Evolutionary conservation across 2,888 invertebrate species (phyloP).

Genomic region (Notodonta ziczac): DNA sequence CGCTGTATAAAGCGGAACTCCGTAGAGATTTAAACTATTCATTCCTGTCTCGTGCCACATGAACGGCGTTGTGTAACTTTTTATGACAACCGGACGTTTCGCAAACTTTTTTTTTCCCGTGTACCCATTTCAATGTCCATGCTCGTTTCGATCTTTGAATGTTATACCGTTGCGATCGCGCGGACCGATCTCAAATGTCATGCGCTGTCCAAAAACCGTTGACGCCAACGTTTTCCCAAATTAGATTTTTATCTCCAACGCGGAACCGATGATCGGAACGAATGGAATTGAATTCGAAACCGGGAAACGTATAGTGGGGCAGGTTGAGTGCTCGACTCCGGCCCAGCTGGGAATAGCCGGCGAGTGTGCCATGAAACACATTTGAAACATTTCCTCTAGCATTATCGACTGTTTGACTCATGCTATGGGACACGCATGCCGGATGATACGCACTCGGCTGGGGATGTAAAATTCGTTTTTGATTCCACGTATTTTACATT

Average conservation of each 20-base stretch:
- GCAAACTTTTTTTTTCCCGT: conserved; percentile 28
- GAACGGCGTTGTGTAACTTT: conserved; percentile 32
- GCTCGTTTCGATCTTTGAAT: conserved; percentile 36
- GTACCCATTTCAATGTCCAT: conserved; percentile 47
- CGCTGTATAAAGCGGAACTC: conserved; percentile 20
- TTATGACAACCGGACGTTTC: conserved; percentile 39
- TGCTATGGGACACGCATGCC: conserved; percentile 19
- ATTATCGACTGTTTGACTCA: conserved; percentile 56
- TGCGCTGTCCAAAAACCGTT: conserved; percentile 59
- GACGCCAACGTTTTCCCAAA: conserved; percentile 56
- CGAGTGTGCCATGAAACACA: conserved; percentile 53
- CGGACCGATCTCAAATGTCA: conserved; percentile 48
- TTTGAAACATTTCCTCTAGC: conserved; percentile 58
- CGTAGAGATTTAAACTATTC: conserved; percentile 35
- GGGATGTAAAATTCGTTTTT: conserved; percentile 23
- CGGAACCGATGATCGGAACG: conserved; percentile 62
- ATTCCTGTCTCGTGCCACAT: conserved; percentile 31
- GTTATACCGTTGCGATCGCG: conserved; percentile 34
- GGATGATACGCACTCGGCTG: conserved; percentile 17
- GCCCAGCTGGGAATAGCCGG: conserved; percentile 52
- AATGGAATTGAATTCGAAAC: conserved; percentile 60
- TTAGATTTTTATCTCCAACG: conserved; percentile 63
- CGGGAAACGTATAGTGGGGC: conserved; percentile 47
- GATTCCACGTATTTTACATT: conserved; percentile 24
- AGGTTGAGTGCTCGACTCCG: conserved; percentile 39